Base-by-base conservation (phyloP, 2,888 invertebrate genomes). In the Gisinianus flammeolus region DNA sequence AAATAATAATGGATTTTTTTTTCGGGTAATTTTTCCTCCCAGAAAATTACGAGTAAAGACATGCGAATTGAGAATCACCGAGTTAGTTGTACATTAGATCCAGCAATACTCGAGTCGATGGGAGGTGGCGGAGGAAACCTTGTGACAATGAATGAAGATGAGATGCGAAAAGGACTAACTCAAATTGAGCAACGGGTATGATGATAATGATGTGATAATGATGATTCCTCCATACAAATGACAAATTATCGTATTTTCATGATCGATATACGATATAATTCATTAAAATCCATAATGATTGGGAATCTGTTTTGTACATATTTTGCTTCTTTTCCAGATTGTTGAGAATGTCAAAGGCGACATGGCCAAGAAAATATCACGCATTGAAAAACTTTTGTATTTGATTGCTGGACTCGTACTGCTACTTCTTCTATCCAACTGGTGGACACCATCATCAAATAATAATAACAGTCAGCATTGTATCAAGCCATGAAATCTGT, bases 121-220 rank as follows among this genome's bases (percentile, higher is more conserved):
- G 35, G 75, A 44, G 68, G 66, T 12, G 75, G 78, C 19, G 73
- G 74, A n/a, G 58, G 58, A 58, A 79, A 74, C 31, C 62, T 75
- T n/a, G 78, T 83, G 2, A 80, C 82, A 4, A 80, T 85, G 80
- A 81, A 79, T 73, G 82, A 85, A 72, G 85, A 83, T n/a, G 82
- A 81, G 67, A 82, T 84, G 79, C 69, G 81, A 30, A 79, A 81
- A 69, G 83, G 81, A 28, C 71, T 85, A 26, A 81, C 80, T 26
- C 81, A 85, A 71, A 82, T 85, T 78, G 83, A 85, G 76, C 80
- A 80, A 74, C 81, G 83, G 82, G 83, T 85, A 66, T 71, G 77
- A 62, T 54, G 16, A 62, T 6, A 22, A n/a, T 22, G n/a, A 24
- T 68, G n/a, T 68, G 19, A 30, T 30, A 19, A 30, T 66, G 66